Evolutionary conservation across 1,140 invertebrate species (phyloP).

Genomic region (Drosophila hydei): DNA sequence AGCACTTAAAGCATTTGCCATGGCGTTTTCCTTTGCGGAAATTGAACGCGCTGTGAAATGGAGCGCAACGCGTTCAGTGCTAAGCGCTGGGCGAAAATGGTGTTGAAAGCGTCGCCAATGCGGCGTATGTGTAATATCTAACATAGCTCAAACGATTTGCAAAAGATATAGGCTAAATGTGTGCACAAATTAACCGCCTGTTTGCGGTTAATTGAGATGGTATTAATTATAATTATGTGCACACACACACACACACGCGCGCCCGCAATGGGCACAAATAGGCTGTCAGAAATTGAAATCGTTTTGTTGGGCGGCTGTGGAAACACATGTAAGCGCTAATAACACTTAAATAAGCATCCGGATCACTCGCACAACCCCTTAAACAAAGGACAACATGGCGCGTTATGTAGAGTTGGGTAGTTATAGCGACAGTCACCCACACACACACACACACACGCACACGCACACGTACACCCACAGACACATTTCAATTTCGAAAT

Average conservation of each 20-base stretch:
- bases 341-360: slow-evolving; percentile 73
- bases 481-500: slow-evolving; percentile 79
- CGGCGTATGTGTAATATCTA: slow-evolving; percentile 50
- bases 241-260: slow-evolving; percentile 23
- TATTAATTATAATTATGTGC: slow-evolving; percentile 76
- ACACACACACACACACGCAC: slow-evolving; percentile 16
- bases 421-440: slow-evolving; percentile 13
- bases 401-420: background rate
- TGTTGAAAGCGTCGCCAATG: slow-evolving; percentile 14
- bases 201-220: slow-evolving; percentile 81
- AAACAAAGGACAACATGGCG: slow-evolving; percentile 11
- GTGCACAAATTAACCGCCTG: slow-evolving; percentile 77
- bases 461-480: slow-evolving; percentile 12
- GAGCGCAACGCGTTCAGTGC: slow-evolving; percentile 33
- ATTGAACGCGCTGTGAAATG: slow-evolving; percentile 49
- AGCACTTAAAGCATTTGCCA: slow-evolving; percentile 2
- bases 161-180: slow-evolving; percentile 39
- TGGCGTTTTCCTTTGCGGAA: slow-evolving; percentile 33
- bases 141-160: slow-evolving; percentile 37
- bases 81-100: too few species aligned
- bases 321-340: slow-evolving; percentile 79
- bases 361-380: slow-evolving; percentile 25
- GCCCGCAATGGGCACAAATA: slow-evolving; percentile 29
- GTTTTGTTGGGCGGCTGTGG: slow-evolving; percentile 45
- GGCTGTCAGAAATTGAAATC: slow-evolving; percentile 75